Percentiles rank a stretch among this genome's conserved stretches.
Evolutionary conservation across 2,888 invertebrate species (phyloP).

Genomic region (Endomychus coccineus): DNA sequence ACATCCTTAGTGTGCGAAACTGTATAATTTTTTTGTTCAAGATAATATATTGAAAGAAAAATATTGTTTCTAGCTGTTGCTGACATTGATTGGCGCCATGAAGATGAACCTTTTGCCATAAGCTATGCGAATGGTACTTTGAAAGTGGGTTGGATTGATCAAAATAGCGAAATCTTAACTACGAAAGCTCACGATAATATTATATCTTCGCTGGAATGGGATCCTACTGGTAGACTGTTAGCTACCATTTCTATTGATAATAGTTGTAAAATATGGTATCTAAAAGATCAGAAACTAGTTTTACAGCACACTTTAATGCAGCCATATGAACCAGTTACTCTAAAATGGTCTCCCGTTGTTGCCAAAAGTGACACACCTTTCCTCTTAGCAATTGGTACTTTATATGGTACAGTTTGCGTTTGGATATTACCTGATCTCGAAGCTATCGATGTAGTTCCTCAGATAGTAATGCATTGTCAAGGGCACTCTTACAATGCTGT

Average conservation of each 20-base stretch:
- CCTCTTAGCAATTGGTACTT: constrained; percentile 48
- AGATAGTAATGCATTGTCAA: constrained; percentile 42
- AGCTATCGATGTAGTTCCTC: constrained; percentile 28
- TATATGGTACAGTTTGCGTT: constrained; percentile 47
- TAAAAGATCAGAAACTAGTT: constrained; percentile 40
- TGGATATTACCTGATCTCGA: constrained; percentile 41
- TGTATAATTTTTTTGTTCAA: no score
- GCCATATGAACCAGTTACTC: constrained; percentile 42
- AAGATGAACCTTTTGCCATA: constrained; percentile 49
- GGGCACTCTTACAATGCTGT: constrained; percentile 51
- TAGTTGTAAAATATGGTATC: constrained; percentile 45
- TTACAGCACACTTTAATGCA: constrained; percentile 44
- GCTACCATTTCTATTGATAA: constrained; percentile 47
- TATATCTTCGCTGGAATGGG: constrained; percentile 46
- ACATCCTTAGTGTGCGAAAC: no score
- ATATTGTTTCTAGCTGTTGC: constrained; percentile 46
- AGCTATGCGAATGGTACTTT: constrained; percentile 51
- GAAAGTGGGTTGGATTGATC: constrained; percentile 41
- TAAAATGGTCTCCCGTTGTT: constrained; percentile 50
- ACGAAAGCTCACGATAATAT: constrained; percentile 42
- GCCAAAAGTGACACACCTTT: constrained; percentile 37
- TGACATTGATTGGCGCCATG: constrained; percentile 50
- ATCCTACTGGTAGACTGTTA: constrained; percentile 46
- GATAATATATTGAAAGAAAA: no score
- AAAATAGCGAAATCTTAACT: constrained; percentile 35